Evolutionary conservation across 1,140 invertebrate genomes (phyloP), one percentile per base, ranked within the genome.

Genomic region (Alviniconcha marisindica): DNA sequence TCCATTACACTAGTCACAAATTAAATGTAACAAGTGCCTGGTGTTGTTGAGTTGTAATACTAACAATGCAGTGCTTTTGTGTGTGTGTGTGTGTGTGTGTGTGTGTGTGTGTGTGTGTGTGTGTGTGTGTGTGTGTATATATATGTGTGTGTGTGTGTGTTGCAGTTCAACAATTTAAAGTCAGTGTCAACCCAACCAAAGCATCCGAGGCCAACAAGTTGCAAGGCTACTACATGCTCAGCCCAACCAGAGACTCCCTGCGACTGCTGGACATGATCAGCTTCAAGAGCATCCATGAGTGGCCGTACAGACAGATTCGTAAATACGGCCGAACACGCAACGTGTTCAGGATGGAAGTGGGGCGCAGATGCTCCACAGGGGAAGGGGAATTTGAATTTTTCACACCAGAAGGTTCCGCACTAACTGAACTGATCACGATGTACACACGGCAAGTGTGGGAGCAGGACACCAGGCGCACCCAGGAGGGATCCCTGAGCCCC

Each of bases 321-420:
- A 94, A 96, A 81, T 97, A 97, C 93, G 97, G 97, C 36, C 96
- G 96, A 86, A 95, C 95, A 83, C 95, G 96, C 87, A 96, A 96
- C 54, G 96, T 96, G 90, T 97, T 98, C 90, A 96, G 96, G 31
- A 97, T 98, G 93, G 97, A 97, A 94, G 97, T 97, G n/a, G 97
- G 97, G 5, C 94, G 97, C 84, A 97, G 97, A 92, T 97, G 97
- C 93, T 95, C 95, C 84, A 96, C 96, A 5, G 97, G 97, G 1
- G 96, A 97, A 93, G 97, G 97, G 0, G 95, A 95, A 18, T 97
- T 97, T 95, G 95, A 80, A 48, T 93, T 97, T 84, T 95, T 96
- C 89, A 90, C 90, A 5, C 77, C 56, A 40, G 84, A 91, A 51
- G 90, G 89, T 15, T 82, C 81, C 15, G 38, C 51, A 5, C 89